phyloP scores from a whole-genome alignment of 2,797 vertebrate genomes.

The Gephyroberyx darwinii region DNA sequence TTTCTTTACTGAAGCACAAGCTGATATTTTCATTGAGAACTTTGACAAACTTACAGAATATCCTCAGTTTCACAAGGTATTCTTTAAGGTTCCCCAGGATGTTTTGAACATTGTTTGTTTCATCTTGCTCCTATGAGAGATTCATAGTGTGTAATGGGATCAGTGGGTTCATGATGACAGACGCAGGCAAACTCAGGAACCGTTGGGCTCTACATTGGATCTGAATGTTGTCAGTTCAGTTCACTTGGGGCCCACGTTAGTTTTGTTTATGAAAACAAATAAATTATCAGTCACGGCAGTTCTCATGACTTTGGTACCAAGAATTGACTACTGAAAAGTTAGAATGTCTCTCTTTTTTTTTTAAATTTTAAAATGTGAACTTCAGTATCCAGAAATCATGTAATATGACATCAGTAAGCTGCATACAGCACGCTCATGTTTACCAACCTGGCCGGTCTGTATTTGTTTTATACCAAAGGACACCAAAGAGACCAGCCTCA shows the following conservation, averaged over 20 bases:
- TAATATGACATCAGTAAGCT: too few relatives aligned
- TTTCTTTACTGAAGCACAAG: constrained; percentile 9
- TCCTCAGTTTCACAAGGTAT: not conserved
- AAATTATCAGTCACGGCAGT: not conserved
- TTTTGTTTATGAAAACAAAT: not conserved
- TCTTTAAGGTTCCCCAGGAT: not conserved
- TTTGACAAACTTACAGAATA: not conserved
- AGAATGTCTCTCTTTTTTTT: too few relatives aligned
- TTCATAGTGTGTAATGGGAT: not conserved
- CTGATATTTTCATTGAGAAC: not conserved
- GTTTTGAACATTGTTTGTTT: constrained; percentile 8
- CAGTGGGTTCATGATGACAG: not conserved
- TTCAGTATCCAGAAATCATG: too few relatives aligned
- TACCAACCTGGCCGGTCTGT: too few relatives aligned
- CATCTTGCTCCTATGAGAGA: too few relatives aligned
- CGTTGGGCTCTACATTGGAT: not conserved
- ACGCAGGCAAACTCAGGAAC: constrained; percentile 3
- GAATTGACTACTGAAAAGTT: too few relatives aligned
- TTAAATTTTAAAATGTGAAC: too few relatives aligned
- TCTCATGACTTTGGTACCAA: too few relatives aligned
- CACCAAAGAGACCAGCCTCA: too few relatives aligned
- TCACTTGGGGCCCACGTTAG: not conserved
- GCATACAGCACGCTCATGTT: too few relatives aligned
- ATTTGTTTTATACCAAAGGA: too few relatives aligned
- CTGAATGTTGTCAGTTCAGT: not conserved